Evolutionary conservation across 2,888 invertebrate species (phyloP), one percentile per base, ranked within the genome.

Genomic region (Drosophila infuscata): DNA sequence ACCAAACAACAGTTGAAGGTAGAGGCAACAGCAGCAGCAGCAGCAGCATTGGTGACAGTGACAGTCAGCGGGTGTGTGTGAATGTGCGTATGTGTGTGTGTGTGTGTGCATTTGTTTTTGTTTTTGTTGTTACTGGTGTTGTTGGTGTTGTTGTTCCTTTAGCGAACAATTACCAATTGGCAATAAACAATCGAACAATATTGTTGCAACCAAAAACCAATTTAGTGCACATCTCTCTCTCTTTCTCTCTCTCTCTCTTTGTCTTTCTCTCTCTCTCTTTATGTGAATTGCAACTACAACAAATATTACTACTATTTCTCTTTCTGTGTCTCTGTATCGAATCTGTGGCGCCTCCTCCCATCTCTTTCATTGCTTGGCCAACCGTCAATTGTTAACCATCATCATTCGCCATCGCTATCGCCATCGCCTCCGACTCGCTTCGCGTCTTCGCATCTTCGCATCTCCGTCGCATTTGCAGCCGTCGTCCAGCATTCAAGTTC

Each of bases 1-100:
- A 85, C 81, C 70, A 83, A 85, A 82, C 86, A 85, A 80, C 82
- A 86, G 86, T 82, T 74, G 72, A 64, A 69, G 65, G 48, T 63
- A 76, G 77, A 49, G 32, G 49, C 64, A 66, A 52, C 67, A 66
- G 57, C 60, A 66, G 59, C 59, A 67, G 57, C 60, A 74, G 57
- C 60, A 74, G 66, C 70, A 78, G 54, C 36, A 56, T 56, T 56
- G 36, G 67, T 65, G 60, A 51, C 68, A 76, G 68, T 72, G 61
- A 56, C 67, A 56, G 68, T 54, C 70, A 63, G 53, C 56, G 54
- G 63, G 79, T 70, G 59, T 65, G 56, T 62, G 36, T 36, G 54
- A 35, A 48, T 17, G 67, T 43, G 48, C 36, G 61, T 29, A 59
- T 32, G 48, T 36, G 60, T 29, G 58, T 51, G 58, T 41, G 58